Evolutionary conservation across 2,888 invertebrate species (phyloP).

Genomic region (Neoaliturus tenellus): DNA sequence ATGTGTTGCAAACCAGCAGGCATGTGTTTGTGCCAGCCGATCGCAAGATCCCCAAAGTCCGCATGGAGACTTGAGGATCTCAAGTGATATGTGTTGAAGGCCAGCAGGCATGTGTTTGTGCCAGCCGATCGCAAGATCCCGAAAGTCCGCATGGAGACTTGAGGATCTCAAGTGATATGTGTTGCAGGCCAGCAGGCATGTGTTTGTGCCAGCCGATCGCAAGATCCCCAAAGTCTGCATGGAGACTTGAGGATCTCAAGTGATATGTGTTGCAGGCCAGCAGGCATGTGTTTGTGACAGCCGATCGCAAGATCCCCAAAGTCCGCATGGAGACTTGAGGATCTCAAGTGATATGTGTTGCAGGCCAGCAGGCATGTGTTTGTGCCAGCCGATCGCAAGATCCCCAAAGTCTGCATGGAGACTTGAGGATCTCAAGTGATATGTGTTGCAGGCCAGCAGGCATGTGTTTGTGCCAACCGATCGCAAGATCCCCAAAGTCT

Average conservation of each 20-base stretch:
- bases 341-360: no score
- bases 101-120: conserved; percentile 88
- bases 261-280: conserved; percentile 72
- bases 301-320: conserved; percentile 95
- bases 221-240: conserved; percentile 96
- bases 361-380: conserved; percentile 85
- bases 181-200: conserved; percentile 78
- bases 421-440: no score
- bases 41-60: no score
- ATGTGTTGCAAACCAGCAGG: no score
- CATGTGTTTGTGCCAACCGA: conserved; percentile 98
- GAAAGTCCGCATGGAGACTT: conserved; percentile 95
- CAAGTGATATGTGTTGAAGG: no score
- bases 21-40: no score
- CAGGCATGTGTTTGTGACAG: conserved; percentile 94
- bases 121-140: conserved; percentile 97
- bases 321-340: conserved; percentile 97
- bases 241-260: no score
- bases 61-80: no score
- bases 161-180: no score
- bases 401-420: conserved; percentile 97
- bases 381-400: conserved; percentile 94
- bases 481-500: conserved; percentile 93
- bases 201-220: conserved; percentile 96
- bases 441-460: conserved; percentile 73